Evolutionary conservation across 2,113 vertebrate species (phyloP).

Genomic region (Thalassoma bifasciatum): DNA sequence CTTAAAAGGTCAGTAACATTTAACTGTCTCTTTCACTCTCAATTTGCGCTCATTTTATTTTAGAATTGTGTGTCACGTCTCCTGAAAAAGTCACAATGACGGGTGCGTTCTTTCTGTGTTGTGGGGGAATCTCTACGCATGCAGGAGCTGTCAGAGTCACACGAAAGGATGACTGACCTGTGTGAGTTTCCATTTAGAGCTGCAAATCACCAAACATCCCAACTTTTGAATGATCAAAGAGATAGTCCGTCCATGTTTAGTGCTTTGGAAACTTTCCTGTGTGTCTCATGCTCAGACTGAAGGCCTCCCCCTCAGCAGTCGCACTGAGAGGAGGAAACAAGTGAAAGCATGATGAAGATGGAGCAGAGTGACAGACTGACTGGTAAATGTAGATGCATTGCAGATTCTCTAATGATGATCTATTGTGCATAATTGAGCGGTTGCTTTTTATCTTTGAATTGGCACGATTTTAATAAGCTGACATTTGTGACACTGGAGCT

Average conservation of each 20-base stretch:
- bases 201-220: conserved; percentile 16
- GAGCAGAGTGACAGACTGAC: conserved; percentile 35
- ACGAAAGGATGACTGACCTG: conserved; percentile 56
- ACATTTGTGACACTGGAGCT: conserved; percentile 16
- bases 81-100: conserved; percentile 44
- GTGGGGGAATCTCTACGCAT: conserved; percentile 37
- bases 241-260: neutral
- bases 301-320: conserved; percentile 34
- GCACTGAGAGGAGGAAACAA: conserved; percentile 50
- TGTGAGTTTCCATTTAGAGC: conserved; percentile 14
- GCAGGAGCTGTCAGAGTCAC: conserved; percentile 33
- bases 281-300: conserved; percentile 27
- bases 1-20: conserved; percentile 83
- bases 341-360: conserved; percentile 67
- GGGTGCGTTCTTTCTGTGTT: conserved; percentile 40
- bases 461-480: conserved; percentile 7
- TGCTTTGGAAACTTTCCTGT: conserved; percentile 32
- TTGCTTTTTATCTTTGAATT: neutral
- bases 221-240: conserved; percentile 10
- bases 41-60: neutral
- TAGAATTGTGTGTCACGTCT: conserved; percentile 7
- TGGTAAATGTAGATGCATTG: conserved; percentile 13
- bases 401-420: conserved; percentile 16
- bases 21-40: conserved; percentile 52
- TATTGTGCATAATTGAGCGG: neutral